phyloP scores from a whole-genome alignment of 2,888 invertebrate genomes.

The Acleris laterana region DNA sequence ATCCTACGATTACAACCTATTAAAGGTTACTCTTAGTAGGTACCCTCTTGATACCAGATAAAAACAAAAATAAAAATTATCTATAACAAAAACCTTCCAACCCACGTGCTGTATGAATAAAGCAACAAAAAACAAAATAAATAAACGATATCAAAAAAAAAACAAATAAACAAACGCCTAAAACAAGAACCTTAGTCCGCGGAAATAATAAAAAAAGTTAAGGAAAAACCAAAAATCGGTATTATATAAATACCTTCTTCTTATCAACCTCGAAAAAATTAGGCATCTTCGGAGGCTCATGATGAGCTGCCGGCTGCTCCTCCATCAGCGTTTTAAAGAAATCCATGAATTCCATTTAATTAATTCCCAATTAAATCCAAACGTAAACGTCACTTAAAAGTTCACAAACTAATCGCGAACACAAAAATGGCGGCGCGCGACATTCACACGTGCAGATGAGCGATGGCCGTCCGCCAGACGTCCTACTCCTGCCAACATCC shows the following conservation, averaged over 20 bases:
- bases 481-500: conserved; percentile 79
- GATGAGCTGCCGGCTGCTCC: conserved; percentile 61
- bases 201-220: background rate
- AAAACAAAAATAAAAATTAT: too few relatives aligned
- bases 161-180: too few relatives aligned
- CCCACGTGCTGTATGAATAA: too few relatives aligned
- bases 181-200: background rate
- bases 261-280: conserved; percentile 79
- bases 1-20: too few relatives aligned
- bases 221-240: background rate
- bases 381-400: conserved; percentile 48
- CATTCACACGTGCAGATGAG: conserved; percentile 68
- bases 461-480: conserved; percentile 75
- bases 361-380: conserved; percentile 44
- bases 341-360: conserved; percentile 76
- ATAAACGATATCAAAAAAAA: too few relatives aligned
- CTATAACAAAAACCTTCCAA: too few relatives aligned
- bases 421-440: conserved; percentile 56
- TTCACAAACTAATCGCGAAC: conserved; percentile 48
- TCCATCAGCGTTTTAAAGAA: conserved; percentile 72
- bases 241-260: conserved; percentile 64
- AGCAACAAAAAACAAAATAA: too few relatives aligned
- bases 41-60: too few relatives aligned
- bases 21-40: too few relatives aligned
- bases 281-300: conserved; percentile 71